Percentiles rank a stretch among this genome's conserved stretches.
phyloP scores from a whole-genome alignment of 37 sponge, comb jelly and placozoan genomes.

The Haliclona indistincta region DNA sequence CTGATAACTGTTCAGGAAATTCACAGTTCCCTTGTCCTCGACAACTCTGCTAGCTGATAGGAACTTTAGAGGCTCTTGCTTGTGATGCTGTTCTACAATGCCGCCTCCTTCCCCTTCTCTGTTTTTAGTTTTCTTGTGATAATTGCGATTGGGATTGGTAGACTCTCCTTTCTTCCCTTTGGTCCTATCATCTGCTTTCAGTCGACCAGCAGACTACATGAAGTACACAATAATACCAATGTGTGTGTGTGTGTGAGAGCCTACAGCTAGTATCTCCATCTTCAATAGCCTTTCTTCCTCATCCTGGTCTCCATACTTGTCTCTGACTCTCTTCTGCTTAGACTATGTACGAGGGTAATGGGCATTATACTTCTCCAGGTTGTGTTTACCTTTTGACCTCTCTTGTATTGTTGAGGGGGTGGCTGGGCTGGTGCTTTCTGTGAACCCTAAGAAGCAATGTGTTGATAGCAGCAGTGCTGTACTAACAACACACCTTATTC shows the following conservation, averaged over 20 bases:
- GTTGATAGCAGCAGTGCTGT: too few relatives aligned
- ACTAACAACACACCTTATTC: too few relatives aligned
- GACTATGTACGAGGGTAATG: slow-evolving; percentile 28
- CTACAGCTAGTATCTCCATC: slow-evolving; percentile 76
- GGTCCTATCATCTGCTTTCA: slow-evolving; percentile 5
- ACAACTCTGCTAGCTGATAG: too few relatives aligned
- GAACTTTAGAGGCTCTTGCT: neutral
- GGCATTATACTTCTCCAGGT: too few relatives aligned
- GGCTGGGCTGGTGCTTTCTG: too few relatives aligned
- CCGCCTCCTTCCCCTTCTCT: neutral
- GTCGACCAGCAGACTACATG: slow-evolving; percentile 62
- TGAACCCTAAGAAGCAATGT: too few relatives aligned
- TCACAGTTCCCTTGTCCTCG: too few relatives aligned
- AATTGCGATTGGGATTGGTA: slow-evolving; percentile 73
- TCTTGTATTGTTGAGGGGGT: slow-evolving; percentile 39
- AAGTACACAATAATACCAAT: neutral
- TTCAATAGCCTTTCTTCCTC: slow-evolving; percentile 81
- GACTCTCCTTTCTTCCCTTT: slow-evolving; percentile 57
- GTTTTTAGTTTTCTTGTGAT: slow-evolving; percentile 29
- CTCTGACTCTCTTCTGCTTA: slow-evolving; percentile 78
- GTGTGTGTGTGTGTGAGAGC: neutral
- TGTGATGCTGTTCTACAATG: slow-evolving; percentile 2
- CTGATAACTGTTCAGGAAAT: too few relatives aligned
- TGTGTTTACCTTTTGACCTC: slow-evolving; percentile 86
- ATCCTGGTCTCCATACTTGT: slow-evolving; percentile 92